Evolutionary conservation across 2,113 vertebrate species (phyloP).

Genomic region (Rynchops niger): DNA sequence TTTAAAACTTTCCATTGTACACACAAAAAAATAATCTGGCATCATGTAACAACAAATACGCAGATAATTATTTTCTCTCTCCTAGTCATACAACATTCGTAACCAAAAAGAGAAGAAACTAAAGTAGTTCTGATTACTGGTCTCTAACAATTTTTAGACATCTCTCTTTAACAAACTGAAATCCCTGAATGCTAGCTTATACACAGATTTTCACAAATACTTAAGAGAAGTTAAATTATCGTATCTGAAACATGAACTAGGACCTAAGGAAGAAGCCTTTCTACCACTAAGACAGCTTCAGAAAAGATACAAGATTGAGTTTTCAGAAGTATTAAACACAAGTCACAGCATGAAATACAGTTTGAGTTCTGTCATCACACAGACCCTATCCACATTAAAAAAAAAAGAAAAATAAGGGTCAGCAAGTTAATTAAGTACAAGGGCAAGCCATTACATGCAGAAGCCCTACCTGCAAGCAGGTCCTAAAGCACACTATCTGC

Average conservation of each 20-base stretch:
- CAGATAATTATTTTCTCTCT: background rate
- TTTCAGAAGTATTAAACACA: background rate
- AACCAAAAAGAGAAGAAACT: background rate
- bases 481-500: background rate
- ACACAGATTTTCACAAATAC: background rate
- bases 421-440: background rate
- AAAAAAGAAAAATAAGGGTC: background rate
- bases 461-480: background rate
- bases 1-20: background rate
- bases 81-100: fast-evolving
- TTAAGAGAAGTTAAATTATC: background rate
- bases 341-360: background rate
- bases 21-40: background rate
- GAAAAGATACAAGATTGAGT: background rate
- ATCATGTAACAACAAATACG: background rate
- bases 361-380: background rate
- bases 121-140: background rate
- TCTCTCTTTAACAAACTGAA: background rate
- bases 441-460: background rate
- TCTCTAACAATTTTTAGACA: background rate
- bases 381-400: background rate
- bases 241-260: background rate
- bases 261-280: background rate
- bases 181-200: background rate
- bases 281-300: background rate